Evolutionary conservation across 2,888 invertebrate genomes (phyloP).

Genomic region (Danaus chrysippus): DNA sequence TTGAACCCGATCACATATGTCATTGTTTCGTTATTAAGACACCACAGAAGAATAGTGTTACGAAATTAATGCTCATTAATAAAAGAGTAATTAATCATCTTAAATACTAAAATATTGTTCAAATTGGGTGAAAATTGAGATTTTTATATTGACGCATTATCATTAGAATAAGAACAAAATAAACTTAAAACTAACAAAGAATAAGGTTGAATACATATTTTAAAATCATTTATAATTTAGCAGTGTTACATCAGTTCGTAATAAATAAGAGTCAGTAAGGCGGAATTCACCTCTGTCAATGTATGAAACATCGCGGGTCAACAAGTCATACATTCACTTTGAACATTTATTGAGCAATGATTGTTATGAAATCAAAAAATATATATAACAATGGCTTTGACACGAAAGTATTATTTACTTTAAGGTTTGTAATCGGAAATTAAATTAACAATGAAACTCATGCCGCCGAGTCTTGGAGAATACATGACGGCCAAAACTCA

Average conservation of each 20-base stretch:
- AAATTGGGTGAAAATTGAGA: no score
- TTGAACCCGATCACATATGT: neutral
- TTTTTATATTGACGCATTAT: no score
- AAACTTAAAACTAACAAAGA: neutral
- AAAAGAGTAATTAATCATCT: no score
- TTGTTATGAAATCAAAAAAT: slow-evolving; percentile 53
- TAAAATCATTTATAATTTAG: neutral
- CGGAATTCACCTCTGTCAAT: neutral
- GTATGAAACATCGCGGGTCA: slow-evolving; percentile 33
- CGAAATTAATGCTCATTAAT: no score
- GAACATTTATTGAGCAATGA: slow-evolving; percentile 13
- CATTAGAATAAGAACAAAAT: no score
- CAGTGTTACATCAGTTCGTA: neutral
- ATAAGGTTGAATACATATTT: neutral
- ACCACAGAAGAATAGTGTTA: neutral
- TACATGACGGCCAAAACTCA: no score
- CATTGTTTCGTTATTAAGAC: neutral
- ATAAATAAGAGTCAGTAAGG: neutral
- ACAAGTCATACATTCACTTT: slow-evolving; percentile 7
- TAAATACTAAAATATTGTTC: no score
- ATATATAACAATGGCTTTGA: slow-evolving; percentile 51
- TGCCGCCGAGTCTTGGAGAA: no score
- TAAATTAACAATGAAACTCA: slow-evolving; percentile 51
- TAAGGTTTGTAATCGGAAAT: slow-evolving; percentile 52
- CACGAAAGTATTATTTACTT: slow-evolving; percentile 60